Conservation (phyloP, 2,888 invertebrate genomes). For the Pyrrhia umbra region DNA sequence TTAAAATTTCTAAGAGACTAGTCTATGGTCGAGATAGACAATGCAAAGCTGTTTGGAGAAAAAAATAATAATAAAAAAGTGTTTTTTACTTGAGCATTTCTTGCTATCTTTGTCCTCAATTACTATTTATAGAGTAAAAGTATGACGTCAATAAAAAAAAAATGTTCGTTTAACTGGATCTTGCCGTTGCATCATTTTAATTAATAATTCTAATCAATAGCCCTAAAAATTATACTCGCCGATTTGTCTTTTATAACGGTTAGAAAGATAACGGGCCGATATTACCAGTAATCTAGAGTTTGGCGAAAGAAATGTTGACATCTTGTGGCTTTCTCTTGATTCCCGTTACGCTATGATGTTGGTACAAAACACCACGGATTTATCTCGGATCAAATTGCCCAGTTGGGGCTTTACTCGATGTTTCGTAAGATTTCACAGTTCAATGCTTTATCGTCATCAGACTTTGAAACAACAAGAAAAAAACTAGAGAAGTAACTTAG, state of each 20-base stretch:
- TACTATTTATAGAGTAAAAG: background rate
- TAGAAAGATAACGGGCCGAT: conserved; percentile 47
- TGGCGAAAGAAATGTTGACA: conserved; percentile 53
- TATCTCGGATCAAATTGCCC: conserved; percentile 54
- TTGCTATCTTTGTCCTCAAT: background rate
- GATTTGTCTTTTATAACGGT: conserved; percentile 52
- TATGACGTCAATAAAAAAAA: background rate
- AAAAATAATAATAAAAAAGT: conserved; percentile 1
- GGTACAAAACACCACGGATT: conserved; percentile 43
- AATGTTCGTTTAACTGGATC: conserved; percentile 4
- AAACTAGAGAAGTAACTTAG: background rate
- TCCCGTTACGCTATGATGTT: conserved; percentile 60
- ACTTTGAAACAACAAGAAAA: conserved; percentile 31
- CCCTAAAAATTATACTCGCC: conserved; percentile 9
- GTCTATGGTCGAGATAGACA: conserved; percentile 15
- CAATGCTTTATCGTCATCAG: conserved; percentile 31
- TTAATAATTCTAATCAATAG: background rate
- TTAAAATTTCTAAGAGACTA: background rate
- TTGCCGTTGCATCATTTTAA: too few relatives aligned
- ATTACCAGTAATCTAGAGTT: conserved; percentile 50
- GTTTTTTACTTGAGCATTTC: background rate
- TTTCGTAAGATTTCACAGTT: conserved; percentile 58
- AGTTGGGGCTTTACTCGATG: conserved; percentile 40
- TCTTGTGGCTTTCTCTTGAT: conserved; percentile 60
- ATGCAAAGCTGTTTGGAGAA: background rate